These are phyloP conservation scores for Drymodes brunneopygia DNA, from an alignment of 2,113 vertebrate species.

Conservation along the genomic window DNA sequence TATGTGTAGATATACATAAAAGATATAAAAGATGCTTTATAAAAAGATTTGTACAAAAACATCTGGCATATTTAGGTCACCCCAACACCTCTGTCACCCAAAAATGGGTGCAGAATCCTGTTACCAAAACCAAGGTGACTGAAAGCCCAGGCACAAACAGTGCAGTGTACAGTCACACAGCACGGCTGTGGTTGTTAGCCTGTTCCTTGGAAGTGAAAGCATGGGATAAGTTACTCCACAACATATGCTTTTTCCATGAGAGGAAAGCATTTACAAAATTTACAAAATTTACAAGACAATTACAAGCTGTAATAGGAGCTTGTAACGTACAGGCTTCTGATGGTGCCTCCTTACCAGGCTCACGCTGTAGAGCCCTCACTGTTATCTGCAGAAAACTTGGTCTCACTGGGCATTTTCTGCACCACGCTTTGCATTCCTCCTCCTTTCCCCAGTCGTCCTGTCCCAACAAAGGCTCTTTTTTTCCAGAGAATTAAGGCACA, in stretches of 20 bases:
- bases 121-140: neutral
- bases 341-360: neutral
- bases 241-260: neutral
- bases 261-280: neutral
- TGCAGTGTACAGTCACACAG: neutral
- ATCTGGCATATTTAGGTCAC: neutral
- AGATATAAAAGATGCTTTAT: neutral
- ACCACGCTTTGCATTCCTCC: conserved; percentile 29
- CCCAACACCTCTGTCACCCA: neutral
- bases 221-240: neutral
- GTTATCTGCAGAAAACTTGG: neutral
- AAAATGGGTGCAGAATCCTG: fast-evolving
- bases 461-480: conserved; percentile 56
- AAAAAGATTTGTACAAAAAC: neutral
- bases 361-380: neutral
- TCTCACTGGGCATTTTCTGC: neutral
- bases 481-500: neutral
- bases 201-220: neutral
- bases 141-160: fast-evolving
- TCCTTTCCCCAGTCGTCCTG: neutral
- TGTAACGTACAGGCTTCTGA: neutral
- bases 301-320: neutral
- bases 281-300: neutral
- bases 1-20: neutral
- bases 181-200: neutral